A percentile compares a stretch with the other conserved stretches of the same genome.
phyloP scores from a whole-genome alignment of 2,797 vertebrate genomes.

The Hapalemur alaotrensis region DNA sequence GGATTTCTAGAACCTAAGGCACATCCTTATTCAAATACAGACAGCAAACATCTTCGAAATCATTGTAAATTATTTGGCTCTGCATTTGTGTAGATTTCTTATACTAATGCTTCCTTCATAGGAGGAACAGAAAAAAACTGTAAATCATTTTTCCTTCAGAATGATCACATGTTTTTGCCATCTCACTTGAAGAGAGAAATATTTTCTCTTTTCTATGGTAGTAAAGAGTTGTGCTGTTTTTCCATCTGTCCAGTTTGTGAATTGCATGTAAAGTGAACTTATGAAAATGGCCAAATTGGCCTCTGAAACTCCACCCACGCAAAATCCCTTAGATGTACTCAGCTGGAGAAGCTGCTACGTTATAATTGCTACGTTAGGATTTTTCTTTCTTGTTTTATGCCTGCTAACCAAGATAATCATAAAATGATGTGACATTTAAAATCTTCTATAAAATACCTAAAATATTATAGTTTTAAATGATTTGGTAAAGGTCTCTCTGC shows the following conservation, averaged over 20 bases:
- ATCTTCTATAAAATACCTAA: not conserved
- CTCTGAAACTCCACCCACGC: not conserved
- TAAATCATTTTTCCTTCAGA: not conserved
- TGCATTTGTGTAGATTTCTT: not conserved
- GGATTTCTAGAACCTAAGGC: not conserved
- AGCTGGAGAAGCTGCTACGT: not conserved
- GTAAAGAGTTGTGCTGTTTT: not conserved
- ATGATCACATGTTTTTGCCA: not conserved
- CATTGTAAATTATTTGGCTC: not conserved
- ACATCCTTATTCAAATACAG: not conserved
- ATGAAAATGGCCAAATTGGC: not conserved
- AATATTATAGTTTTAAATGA: not conserved
- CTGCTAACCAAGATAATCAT: not conserved
- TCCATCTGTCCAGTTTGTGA: not conserved
- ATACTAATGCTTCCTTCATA: not conserved
- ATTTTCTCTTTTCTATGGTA: not conserved
- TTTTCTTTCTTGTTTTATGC: not conserved
- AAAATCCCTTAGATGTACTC: not conserved
- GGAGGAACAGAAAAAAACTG: not conserved
- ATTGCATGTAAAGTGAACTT: not conserved
- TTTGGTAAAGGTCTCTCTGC: not conserved
- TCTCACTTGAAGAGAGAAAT: not conserved
- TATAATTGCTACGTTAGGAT: not conserved
- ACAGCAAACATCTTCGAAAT: not conserved
- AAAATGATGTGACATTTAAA: not conserved